Evolutionary conservation across 1,140 invertebrate species (phyloP).

Genomic region (Wasmannia auropunctata): DNA sequence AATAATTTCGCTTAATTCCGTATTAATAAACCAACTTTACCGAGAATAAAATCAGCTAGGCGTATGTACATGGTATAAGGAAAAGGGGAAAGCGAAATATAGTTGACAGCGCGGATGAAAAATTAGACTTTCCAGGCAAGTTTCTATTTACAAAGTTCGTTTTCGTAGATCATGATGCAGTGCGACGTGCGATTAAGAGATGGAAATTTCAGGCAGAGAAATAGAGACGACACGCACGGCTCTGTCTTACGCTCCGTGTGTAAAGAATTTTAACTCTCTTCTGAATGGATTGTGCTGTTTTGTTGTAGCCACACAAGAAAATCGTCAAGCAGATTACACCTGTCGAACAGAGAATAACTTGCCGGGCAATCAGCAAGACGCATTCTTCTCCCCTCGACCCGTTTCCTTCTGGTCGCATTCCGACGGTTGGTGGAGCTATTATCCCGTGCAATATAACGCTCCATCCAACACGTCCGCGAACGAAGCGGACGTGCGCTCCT

Average conservation of each 20-base stretch:
- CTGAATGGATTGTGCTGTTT: constrained; percentile 84
- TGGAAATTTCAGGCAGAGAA: not conserved
- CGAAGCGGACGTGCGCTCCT: constrained; percentile 48
- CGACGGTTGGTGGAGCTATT: constrained; percentile 78
- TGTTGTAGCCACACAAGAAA: constrained; percentile 84
- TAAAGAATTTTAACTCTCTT: constrained; percentile 72
- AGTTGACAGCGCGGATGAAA: not conserved
- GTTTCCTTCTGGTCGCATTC: constrained; percentile 69
- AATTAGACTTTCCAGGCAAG: not conserved
- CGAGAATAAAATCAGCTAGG: not conserved
- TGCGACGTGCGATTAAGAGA: not conserved
- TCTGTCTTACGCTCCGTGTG: constrained; percentile 54
- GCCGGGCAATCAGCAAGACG: constrained; percentile 81
- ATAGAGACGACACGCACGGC: constrained; percentile 60
- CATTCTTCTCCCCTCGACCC: constrained; percentile 71
- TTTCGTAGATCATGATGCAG: not conserved
- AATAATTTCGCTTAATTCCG: constrained; percentile 58
- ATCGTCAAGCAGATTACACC: constrained; percentile 83
- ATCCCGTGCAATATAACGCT: constrained; percentile 68
- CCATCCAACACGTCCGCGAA: constrained; percentile 23
- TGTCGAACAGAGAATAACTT: constrained; percentile 81
- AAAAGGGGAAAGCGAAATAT: constrained; percentile 11
- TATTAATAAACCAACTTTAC: constrained; percentile 13
- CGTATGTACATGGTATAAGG: not conserved
- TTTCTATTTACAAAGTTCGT: not conserved